phyloP scores from a whole-genome alignment of 2,113 vertebrate species.

The Cebidichthys violaceus region DNA sequence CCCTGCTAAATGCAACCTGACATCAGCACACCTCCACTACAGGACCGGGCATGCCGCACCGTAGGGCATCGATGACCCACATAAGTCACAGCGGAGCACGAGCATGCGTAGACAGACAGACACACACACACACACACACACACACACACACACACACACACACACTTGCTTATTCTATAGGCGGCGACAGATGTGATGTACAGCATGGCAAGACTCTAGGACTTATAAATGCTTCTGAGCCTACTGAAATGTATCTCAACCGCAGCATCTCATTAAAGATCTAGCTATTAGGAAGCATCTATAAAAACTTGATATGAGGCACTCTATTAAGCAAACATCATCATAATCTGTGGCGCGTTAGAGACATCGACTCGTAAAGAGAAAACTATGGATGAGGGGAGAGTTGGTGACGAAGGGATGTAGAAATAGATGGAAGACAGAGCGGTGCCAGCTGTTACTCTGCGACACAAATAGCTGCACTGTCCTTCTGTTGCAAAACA shows the following conservation, averaged over 20 bases:
- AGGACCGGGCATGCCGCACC: constrained; percentile 61
- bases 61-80: constrained; percentile 75
- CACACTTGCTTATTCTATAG: constrained; percentile 40
- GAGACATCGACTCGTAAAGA: neutral
- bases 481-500: constrained; percentile 50
- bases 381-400: neutral
- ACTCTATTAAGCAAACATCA: constrained; percentile 4
- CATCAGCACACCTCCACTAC: constrained; percentile 73
- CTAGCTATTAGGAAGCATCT: neutral
- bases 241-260: neutral
- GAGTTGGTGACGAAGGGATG: constrained; percentile 4
- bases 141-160: neutral
- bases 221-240: constrained; percentile 36
- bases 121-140: neutral
- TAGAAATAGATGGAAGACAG: constrained; percentile 36
- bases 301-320: neutral
- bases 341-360: neutral
- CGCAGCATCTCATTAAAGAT: constrained; percentile 7
- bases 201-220: constrained; percentile 19
- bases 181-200: constrained; percentile 61
- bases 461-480: constrained; percentile 58
- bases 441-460: constrained; percentile 60
- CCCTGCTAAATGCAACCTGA: constrained; percentile 64
- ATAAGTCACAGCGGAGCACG: constrained; percentile 65
- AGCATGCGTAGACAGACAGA: constrained; percentile 34